Evolutionary conservation across 2,888 invertebrate species (phyloP).

Genomic region (Dicyrtoma fusca): DNA sequence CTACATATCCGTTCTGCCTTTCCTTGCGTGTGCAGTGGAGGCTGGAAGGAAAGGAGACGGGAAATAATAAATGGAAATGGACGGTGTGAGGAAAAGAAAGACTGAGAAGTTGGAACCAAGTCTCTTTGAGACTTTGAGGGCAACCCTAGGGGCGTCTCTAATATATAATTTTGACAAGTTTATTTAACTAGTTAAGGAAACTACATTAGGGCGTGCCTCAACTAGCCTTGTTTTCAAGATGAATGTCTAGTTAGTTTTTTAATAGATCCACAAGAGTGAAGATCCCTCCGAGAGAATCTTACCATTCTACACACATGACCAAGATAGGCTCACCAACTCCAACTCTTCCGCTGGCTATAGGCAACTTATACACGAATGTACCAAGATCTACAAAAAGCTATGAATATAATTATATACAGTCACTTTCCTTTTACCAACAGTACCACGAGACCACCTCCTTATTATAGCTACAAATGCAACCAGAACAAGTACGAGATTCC

Average conservation of each 20-base stretch:
- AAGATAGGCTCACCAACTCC: neutral
- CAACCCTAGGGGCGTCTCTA: slow-evolving; percentile 38
- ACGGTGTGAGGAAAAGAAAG: too few species aligned
- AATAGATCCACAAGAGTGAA: slow-evolving; percentile 35
- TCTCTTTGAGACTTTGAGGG: slow-evolving; percentile 14
- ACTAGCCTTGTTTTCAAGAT: slow-evolving; percentile 53
- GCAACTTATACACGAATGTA: too few species aligned
- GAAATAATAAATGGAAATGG: too few species aligned
- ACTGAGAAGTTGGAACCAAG: neutral
- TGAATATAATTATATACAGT: too few species aligned
- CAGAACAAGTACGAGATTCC: too few species aligned
- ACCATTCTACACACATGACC: neutral
- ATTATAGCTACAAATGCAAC: too few species aligned
- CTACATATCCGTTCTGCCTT: too few species aligned
- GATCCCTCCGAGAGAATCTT: neutral
- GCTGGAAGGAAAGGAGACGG: too few species aligned
- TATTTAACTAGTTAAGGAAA: slow-evolving; percentile 56
- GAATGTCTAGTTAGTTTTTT: slow-evolving; percentile 53
- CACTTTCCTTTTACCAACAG: too few species aligned
- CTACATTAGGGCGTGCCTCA: slow-evolving; percentile 55
- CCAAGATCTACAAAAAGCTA: too few species aligned
- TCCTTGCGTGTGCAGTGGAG: too few species aligned
- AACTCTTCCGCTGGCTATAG: neutral
- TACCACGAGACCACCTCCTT: too few species aligned
- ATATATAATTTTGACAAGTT: slow-evolving; percentile 57